phyloP scores from a whole-genome alignment of 2,888 invertebrate species.

The Eupeodes latifasciatus region DNA sequence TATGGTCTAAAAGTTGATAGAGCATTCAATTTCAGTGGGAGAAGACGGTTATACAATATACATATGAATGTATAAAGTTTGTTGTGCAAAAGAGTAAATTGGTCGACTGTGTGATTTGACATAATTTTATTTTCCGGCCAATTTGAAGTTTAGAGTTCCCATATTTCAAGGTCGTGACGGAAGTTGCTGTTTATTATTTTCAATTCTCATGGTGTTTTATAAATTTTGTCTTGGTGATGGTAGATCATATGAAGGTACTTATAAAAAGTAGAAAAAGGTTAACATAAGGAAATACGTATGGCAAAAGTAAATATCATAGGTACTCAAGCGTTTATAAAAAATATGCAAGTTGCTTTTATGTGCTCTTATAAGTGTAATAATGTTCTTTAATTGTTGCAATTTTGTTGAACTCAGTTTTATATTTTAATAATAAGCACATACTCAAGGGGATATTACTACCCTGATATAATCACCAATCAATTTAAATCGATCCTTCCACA shows the following conservation, averaged over 20 bases:
- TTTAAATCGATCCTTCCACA: too few species aligned
- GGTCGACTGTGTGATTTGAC: constrained; percentile 67
- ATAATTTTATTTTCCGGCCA: constrained; percentile 71
- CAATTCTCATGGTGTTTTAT: constrained; percentile 53
- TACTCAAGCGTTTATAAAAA: constrained; percentile 25
- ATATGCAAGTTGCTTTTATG: too few species aligned
- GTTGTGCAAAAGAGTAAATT: constrained; percentile 66
- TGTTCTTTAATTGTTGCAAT: neutral
- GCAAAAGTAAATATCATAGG: neutral
- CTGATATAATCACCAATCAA: too few species aligned
- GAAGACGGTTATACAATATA: constrained; percentile 41
- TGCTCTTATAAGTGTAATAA: neutral
- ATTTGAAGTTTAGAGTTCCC: constrained; percentile 65
- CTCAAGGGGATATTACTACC: too few species aligned
- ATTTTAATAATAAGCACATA: too few species aligned
- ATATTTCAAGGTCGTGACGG: constrained; percentile 70
- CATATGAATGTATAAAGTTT: neutral
- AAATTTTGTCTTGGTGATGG: constrained; percentile 37
- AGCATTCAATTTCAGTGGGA: constrained; percentile 41
- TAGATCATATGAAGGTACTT: neutral
- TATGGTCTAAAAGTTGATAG: constrained; percentile 42
- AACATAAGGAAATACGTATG: neutral
- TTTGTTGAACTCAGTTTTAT: neutral
- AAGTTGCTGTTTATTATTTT: constrained; percentile 51
- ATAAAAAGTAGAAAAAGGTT: constrained; percentile 1